Base-by-base conservation (phyloP, 2,113 vertebrate species). In the Tiliqua scincoides region DNA sequence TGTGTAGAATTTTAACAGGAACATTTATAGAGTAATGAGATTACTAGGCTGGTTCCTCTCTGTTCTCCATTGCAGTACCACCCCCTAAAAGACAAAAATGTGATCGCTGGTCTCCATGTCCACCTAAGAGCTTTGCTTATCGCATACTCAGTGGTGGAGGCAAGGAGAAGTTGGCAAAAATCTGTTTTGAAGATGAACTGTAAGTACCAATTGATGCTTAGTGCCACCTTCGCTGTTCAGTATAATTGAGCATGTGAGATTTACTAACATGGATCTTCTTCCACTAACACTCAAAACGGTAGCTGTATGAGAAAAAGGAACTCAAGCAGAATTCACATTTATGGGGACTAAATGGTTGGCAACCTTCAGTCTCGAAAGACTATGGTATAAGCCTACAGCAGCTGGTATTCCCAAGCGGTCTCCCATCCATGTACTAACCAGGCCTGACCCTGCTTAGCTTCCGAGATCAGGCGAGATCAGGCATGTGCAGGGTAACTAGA, bases 171-270 rank as follows among this genome's bases (percentile, higher is more conserved):
- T 52, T 65, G 0, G 95, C 96, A 35, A 93, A 95, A 86, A 94
- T 97, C 59, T 97, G 97, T 89, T 96, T 97, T 89, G 96, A 97
- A 74, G 95, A 97, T 70, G 82, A 96, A 27, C 85, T 96, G 97
- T 97, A 79, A 97, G 97, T 97, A 84, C 27, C 3, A 0, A 14
- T 48, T 25, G 8, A 8, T 73, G 12, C 88, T 70, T 8, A 6
- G 73, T 72, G 18, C 27, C 82, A 27, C 4, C 32, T 3, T 74
- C 79, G 52, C 32, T 17, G 8, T 43, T 79, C 48, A 48, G 7
- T 10, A 30, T 27, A 40, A 27, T 43, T 23, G 14, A 37, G 23
- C 52, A 30, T 48, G 32, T 37, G 10, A 54, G 40, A 54, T 21
- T 43, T 71, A 7, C 35, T 8, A 37, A 59, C 17, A 20, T 77